Conservation (phyloP, 2,797 vertebrate species). For the Erethizon dorsatum region DNA sequence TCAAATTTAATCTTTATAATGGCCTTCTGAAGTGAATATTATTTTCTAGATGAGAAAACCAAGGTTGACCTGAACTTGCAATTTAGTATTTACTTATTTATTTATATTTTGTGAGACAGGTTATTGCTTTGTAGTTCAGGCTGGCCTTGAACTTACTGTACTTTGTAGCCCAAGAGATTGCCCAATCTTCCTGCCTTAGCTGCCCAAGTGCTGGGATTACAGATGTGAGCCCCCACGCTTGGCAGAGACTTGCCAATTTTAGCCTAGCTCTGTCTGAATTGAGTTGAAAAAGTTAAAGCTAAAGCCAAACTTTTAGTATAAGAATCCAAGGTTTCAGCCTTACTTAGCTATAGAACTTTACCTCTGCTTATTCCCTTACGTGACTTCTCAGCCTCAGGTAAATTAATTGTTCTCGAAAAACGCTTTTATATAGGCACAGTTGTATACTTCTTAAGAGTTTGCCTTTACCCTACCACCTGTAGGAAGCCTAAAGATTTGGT, state of each 20-base stretch:
- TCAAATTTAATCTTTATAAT: slow-evolving; percentile 33
- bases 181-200: background rate
- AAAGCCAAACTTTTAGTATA: background rate
- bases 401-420: background rate
- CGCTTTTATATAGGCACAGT: background rate
- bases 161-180: background rate
- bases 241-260: background rate
- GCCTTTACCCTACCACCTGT: background rate
- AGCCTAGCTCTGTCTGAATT: slow-evolving; percentile 1
- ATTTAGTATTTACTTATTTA: background rate
- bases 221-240: background rate
- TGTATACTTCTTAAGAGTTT: background rate
- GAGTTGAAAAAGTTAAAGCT: slow-evolving; percentile 10
- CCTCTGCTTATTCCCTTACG: background rate
- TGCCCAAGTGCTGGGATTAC: background rate
- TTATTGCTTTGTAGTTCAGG: background rate
- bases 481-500: background rate
- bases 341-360: background rate
- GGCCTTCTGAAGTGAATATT: background rate
- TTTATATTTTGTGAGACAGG: background rate
- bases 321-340: background rate
- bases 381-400: background rate
- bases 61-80: background rate
- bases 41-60: slow-evolving; percentile 21
- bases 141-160: background rate